Evolutionary conservation across 2,113 vertebrate species (phyloP), one percentile per base, ranked within the genome.

Genomic region (Gnathonemus echidnorhynchus): DNA sequence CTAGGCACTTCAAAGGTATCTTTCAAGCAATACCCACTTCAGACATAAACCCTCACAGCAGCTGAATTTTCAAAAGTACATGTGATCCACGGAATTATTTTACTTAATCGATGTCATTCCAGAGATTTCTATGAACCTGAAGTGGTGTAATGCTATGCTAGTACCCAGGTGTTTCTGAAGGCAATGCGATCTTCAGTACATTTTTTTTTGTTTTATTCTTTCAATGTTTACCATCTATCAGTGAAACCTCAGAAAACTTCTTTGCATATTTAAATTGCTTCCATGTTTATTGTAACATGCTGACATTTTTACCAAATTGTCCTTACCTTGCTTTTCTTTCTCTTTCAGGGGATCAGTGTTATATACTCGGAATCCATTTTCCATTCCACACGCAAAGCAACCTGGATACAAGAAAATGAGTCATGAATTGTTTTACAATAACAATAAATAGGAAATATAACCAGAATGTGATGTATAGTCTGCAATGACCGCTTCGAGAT

Each of bases 361-460:
- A 94, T 99, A 99, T 80, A 99, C 98, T 92, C 98, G 96, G 92
- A 99, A 99, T 93, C 98, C 98, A 93, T 98, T 99, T 93, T 99
- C 98, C 98, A 99, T 99, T 48, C 98, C 98, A 95, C 98, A 99
- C 3, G 98, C 98, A 95, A 99, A 99, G 95, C 98, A 99, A 66
- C 98, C 98, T 99, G 93, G 11, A 92, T 92, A 92, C 87, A 13
- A 86, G 84, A 89, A 83, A 91, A 91, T 42, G 0, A 2, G 91
- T 90, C n/a, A 0, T 0, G 13, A 11, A 50, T 50, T 13, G 13
- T 52, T 39, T 74, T 52, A 35, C 31, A 49, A 31, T 39, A 21
- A 89, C 8, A 49, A 27, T 74, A 49, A 77, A 7, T 31, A 15
- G 27, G 6, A 52, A 1, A 50, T 52, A 50, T 24, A 74, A 17